Conservation (phyloP, 2,797 vertebrate species). For the Monodelphis domestica region DNA sequence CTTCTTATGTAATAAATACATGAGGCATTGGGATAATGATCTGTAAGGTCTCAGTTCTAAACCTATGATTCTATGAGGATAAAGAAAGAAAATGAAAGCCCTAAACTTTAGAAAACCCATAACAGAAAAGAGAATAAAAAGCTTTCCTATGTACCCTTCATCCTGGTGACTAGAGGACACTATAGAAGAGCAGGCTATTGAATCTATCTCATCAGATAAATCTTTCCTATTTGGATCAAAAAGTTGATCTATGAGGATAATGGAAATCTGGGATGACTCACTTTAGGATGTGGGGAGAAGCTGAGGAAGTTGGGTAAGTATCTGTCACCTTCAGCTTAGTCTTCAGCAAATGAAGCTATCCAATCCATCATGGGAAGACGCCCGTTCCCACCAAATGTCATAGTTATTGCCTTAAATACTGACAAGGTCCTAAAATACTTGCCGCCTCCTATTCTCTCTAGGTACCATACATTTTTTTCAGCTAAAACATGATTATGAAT, state of each 20-base stretch:
- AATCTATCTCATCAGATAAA: conserved; percentile 21
- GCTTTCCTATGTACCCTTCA: background rate
- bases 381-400: conserved; percentile 50
- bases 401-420: background rate
- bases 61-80: background rate
- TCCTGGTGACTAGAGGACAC: background rate
- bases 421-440: conserved; percentile 8
- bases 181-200: background rate
- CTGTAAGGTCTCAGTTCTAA: background rate
- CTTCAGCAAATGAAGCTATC: conserved; percentile 15
- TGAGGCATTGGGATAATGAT: background rate
- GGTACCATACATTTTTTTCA: conserved; percentile 24
- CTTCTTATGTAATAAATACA: background rate
- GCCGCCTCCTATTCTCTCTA: background rate
- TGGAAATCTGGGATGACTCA: conserved; percentile 20
- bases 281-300: background rate
- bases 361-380: conserved; percentile 12
- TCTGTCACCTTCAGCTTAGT: conserved; percentile 42
- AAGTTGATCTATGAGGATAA: conserved; percentile 45
- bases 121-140: conserved; percentile 51
- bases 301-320: conserved; percentile 39
- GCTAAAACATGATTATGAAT: conserved; percentile 18
- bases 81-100: conserved; percentile 17
- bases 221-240: conserved; percentile 48
- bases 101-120: conserved; percentile 42